Conservation (phyloP, 1,140 invertebrate species). For the Drosophila aff. region DNA sequence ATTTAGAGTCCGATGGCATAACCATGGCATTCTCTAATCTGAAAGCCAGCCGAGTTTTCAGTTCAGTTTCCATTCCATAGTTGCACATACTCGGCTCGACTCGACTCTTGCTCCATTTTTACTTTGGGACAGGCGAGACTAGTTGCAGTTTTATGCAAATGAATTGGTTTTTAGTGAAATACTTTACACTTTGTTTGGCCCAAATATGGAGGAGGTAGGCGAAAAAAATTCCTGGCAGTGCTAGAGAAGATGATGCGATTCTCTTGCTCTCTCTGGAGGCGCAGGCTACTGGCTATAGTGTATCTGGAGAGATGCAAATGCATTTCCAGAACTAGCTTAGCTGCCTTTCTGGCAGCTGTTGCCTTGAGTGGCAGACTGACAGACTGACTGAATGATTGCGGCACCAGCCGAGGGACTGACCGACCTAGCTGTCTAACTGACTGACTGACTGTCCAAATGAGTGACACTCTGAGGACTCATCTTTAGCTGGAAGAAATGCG, state of each 20-base stretch:
- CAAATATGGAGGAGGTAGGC: conserved; percentile 2
- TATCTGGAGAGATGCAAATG: conserved; percentile 31
- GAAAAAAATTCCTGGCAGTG: background rate
- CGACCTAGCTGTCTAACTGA: conserved; percentile 12
- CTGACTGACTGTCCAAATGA: conserved; percentile 46
- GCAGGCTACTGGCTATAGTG: background rate
- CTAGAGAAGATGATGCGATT: background rate
- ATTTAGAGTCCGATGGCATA: conserved; percentile 46
- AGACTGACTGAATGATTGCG: conserved; percentile 52
- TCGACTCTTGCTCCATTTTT: conserved; percentile 30
- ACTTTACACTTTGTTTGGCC: conserved; percentile 67
- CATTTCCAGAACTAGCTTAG: conserved; percentile 35
- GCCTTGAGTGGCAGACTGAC: conserved; percentile 54
- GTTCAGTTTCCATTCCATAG: conserved; percentile 25
- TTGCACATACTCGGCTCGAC: conserved; percentile 16
- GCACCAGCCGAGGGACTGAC: conserved; percentile 25
- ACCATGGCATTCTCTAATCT: conserved; percentile 66
- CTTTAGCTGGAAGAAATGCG: background rate
- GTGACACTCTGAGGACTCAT: conserved; percentile 26
- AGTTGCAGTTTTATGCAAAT: conserved; percentile 80
- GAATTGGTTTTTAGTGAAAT: conserved; percentile 83
- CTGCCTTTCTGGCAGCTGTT: conserved; percentile 24
- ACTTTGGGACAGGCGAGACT: conserved; percentile 19
- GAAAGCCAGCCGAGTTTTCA: conserved; percentile 24
- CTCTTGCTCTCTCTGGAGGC: background rate